Base-by-base conservation (phyloP, 2,113 vertebrate species). In the Spermophilus dauricus region DNA sequence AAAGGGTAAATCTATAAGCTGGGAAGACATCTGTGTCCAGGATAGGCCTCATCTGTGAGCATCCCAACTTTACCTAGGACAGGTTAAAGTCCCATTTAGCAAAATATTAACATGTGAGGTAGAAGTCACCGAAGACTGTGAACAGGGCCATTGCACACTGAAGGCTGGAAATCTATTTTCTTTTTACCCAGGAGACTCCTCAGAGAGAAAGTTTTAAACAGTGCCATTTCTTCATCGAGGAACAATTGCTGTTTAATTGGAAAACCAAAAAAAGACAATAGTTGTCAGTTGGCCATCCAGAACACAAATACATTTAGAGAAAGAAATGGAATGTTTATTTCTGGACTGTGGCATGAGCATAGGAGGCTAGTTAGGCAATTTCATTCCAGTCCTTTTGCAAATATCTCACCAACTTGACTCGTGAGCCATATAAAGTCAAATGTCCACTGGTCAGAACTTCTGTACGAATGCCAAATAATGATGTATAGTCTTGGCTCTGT, bases 131-230 rank as follows among this genome's bases (percentile, higher is more conserved):
- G 89, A 83, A 89, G 48, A 95, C 70, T 92, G 26, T 65, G 89
- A 92, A 90, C 48, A 97, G 82, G 92, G 88, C 26, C 95, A 83
- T 96, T 97, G 97, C 97, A 96, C 97, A 94, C 96, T 89, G 91
- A 96, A 97, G 93, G 80, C 84, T 94, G 88, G 88, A 95, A 98
- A 96, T 91, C 48, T 95, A 94, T 94, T 90, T 94, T 96, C 65
- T 96, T 97, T 67, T 53, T 42, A 39, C 94, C 86, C 87, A 94
- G 82, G 88, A 95, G 37, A 94, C 45, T 87, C 28, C 17, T 85
- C 75, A 77, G 22, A 87, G 70, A 89, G 45, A 92, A 95, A 13
- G 56, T 65, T 69, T 81, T 91, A 97, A 94, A 97, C 2, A 2
- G 48, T 77, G 37, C 0, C 34, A 83, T 92, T 98, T 30, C 51